phyloP scores from a whole-genome alignment of 92 coral and sea anemone genomes.

The Isaurus tuberculatus region DNA sequence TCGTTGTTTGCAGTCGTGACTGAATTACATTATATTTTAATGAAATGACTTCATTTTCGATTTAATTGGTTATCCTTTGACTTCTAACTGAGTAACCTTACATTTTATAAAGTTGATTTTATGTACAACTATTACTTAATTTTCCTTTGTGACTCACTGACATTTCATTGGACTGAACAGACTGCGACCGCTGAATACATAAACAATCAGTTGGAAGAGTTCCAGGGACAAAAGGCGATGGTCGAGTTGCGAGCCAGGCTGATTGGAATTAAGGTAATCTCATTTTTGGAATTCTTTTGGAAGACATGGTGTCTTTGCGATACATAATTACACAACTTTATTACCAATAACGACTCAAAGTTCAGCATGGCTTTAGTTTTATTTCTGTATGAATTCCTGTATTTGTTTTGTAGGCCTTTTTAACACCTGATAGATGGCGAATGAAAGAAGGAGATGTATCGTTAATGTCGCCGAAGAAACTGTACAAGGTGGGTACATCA shows the following conservation, averaged over 20 bases:
- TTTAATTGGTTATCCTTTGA: too few species aligned
- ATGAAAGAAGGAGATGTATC: conserved; percentile 93
- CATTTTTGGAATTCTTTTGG: not conserved
- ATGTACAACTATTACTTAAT: not conserved
- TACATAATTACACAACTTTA: not conserved
- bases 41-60: too few species aligned
- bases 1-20: too few species aligned
- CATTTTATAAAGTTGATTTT: too few species aligned
- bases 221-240: conserved; percentile 90
- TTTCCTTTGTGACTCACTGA: not conserved
- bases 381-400: too few species aligned
- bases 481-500: conserved; percentile 67
- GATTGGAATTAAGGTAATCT: conserved; percentile 81
- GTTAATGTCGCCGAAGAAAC: conserved; percentile 71
- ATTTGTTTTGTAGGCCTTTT: conserved; percentile 73
- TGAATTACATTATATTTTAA: too few species aligned
- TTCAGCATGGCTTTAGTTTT: not conserved
- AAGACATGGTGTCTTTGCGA: not conserved
- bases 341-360: too few species aligned
- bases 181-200: conserved; percentile 85
- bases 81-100: too few species aligned
- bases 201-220: conserved; percentile 90
- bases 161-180: conserved; percentile 42
- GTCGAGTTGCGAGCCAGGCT: conserved; percentile 85
- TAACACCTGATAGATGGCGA: conserved; percentile 79